Evolutionary conservation across 2,113 vertebrate species (phyloP).

Genomic region (Calidris pygmaea): DNA sequence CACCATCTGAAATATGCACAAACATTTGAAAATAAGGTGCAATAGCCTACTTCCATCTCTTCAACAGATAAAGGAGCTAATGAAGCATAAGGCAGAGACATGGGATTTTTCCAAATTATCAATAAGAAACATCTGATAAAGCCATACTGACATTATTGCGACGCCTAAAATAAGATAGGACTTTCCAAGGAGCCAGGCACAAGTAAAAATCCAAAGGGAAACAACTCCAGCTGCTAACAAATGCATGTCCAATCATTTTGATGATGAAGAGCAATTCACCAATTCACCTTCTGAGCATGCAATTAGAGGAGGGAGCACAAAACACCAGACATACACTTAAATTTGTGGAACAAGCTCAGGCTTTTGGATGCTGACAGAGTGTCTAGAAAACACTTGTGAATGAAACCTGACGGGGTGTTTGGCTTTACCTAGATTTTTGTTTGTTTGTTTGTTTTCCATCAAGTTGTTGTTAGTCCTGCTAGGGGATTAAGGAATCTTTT

Average conservation of each 20-base stretch:
- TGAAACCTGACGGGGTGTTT: neutral
- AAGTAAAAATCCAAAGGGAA: neutral
- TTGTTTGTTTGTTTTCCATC: neutral
- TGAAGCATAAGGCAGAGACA: neutral
- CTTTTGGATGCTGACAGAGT: neutral
- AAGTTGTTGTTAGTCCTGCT: neutral
- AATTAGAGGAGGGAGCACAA: neutral
- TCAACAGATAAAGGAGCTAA: neutral
- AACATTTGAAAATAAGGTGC: neutral
- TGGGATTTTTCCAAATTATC: neutral
- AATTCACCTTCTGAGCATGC: neutral
- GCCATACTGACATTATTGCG: neutral
- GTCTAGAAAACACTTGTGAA: neutral
- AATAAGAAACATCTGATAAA: neutral
- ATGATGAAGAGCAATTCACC: neutral
- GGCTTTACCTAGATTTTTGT: neutral
- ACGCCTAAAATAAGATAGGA: neutral
- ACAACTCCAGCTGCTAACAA: neutral
- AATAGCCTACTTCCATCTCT: neutral
- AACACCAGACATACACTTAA: neutral
- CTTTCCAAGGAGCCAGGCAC: neutral
- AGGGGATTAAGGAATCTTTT: neutral
- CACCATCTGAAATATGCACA: neutral
- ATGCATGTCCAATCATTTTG: neutral
- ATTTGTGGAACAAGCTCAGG: neutral